These are phyloP conservation scores for Oxytorus armatus DNA, from an alignment of 2,888 invertebrate genomes.

Conservation along the genomic window DNA sequence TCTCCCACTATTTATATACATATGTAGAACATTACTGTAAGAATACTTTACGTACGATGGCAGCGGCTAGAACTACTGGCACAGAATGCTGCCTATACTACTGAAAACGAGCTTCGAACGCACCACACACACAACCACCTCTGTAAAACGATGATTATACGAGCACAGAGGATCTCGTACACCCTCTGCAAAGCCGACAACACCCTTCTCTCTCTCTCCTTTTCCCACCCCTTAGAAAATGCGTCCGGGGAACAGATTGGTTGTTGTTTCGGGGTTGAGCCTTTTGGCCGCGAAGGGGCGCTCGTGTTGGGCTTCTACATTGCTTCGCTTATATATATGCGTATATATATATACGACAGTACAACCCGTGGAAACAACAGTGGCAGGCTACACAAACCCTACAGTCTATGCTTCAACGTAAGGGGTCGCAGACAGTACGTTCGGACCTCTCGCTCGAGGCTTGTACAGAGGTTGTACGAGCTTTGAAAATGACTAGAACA, in stretches of 20 bases:
- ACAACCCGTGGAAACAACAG: neutral
- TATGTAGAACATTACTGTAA: constrained; percentile 22
- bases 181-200: constrained; percentile 44
- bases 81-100: constrained; percentile 41
- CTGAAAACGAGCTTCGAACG: constrained; percentile 42
- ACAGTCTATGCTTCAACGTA: neutral
- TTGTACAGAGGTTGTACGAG: constrained; percentile 34
- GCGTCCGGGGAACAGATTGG: constrained; percentile 77
- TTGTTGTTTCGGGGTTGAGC: constrained; percentile 79
- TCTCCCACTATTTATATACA: no score
- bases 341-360: neutral
- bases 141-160: constrained; percentile 57
- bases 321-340: neutral
- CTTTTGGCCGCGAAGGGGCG: constrained; percentile 72
- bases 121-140: constrained; percentile 41
- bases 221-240: constrained; percentile 56
- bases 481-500: constrained; percentile 60
- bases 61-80: constrained; percentile 27
- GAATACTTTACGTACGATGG: constrained; percentile 21
- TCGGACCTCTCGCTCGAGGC: constrained; percentile 36
- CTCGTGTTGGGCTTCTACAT: constrained; percentile 41
- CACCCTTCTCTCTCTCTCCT: constrained; percentile 6
- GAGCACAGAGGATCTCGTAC: constrained; percentile 33
- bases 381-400: neutral
- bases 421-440: constrained; percentile 29